A percentile compares a stretch with the other conserved stretches of the same genome.
phyloP scores from a whole-genome alignment of 2,797 vertebrate species.

The Thamnophis elegans region DNA sequence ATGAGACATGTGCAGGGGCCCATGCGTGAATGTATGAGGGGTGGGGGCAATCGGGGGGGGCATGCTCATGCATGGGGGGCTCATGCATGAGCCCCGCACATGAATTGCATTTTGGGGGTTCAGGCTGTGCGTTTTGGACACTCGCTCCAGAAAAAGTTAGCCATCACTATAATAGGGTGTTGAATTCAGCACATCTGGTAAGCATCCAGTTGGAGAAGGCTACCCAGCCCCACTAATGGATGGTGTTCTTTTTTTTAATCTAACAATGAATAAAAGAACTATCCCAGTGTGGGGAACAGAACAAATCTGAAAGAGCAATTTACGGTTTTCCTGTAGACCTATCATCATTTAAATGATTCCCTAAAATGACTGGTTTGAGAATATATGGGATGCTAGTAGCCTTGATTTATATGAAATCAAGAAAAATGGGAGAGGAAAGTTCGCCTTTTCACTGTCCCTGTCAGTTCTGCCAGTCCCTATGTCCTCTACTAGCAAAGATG shows the following conservation, averaged over 20 bases:
- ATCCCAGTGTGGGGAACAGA: not conserved
- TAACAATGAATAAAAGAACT: not conserved
- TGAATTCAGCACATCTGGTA: not conserved
- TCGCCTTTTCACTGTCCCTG: not conserved
- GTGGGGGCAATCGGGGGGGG: too few species aligned
- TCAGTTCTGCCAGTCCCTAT: constrained; percentile 27
- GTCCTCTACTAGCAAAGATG: constrained; percentile 41
- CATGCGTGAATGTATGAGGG: too few species aligned
- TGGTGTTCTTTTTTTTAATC: not conserved
- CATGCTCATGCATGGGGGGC: too few species aligned
- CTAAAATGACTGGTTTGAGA: constrained; percentile 36
- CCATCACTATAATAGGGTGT: too few species aligned
- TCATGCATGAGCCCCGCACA: too few species aligned
- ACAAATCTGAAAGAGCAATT: not conserved
- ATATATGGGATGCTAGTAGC: constrained; percentile 40
- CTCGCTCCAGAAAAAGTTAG: too few species aligned
- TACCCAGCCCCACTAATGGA: not conserved
- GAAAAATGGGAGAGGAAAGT: not conserved
- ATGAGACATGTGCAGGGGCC: too few species aligned
- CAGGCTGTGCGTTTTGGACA: too few species aligned
- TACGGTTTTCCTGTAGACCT: constrained; percentile 17
- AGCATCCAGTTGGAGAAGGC: not conserved
- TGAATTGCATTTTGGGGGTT: too few species aligned
- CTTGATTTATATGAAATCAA: constrained; percentile 34
- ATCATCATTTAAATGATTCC: constrained; percentile 34